Evolutionary conservation across 2,113 vertebrate genomes (phyloP), one percentile per base, ranked within the genome.

Genomic region (Pithys albifrons): DNA sequence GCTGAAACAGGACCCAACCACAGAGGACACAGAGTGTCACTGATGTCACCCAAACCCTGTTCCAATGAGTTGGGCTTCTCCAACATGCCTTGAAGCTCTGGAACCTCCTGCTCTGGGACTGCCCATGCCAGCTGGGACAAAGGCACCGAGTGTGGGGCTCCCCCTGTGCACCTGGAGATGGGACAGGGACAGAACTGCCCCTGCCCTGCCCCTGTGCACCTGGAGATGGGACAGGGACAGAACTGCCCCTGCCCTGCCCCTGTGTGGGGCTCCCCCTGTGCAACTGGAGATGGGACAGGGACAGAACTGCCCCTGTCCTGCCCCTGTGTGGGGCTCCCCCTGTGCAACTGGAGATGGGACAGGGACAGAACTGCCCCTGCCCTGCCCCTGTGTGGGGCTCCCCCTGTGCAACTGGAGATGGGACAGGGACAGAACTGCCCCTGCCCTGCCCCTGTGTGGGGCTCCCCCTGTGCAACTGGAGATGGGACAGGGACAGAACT

Each of bases 381-480:
- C 31, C 16, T 8, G 29, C 5, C 37, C 28, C 16, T 7, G 17
- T 2, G 14, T 8, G n/a, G n/a, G n/a, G n/a, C n/a, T n/a, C n/a
- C n/a, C n/a, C n/a, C n/a, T n/a, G n/a, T n/a, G n/a, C n/a, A n/a
- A 9, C 8, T 9, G 39, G 39, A 39, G 39, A 39, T 9, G 39
- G 39, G 39, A 39, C 39, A 39, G 39, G 39, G 39, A 39, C 39
- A 39, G 39, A 39, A 39, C 39, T 39, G 39, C 39, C 39, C 39
- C 39, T 39, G 39, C 39, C 39, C 39, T 39, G 39, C 39, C 39
- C 39, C 39, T 39, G 10, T 39, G 39, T 39, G 39, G 39, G 39
- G 39, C 11, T 39, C 39, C 39, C 39, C 39, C 39, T 1, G 0
- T 0, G 14, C 35, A 8, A 13, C 52, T 48, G 2, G 29, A 15